Base-by-base conservation (phyloP, 2,888 invertebrate species). In the Eupithecia pulchellata region DNA sequence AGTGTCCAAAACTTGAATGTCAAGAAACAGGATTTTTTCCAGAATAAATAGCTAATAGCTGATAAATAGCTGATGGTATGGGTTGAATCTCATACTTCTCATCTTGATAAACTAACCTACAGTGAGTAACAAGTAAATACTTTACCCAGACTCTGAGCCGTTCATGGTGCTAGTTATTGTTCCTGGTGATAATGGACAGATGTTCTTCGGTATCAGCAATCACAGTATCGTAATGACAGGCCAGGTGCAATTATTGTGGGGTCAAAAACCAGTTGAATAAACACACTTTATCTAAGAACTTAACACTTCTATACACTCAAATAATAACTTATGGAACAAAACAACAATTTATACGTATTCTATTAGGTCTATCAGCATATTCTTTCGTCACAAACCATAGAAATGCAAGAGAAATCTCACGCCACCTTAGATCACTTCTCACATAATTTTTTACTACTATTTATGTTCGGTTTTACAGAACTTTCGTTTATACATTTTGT, bases 71-170 rank as follows among this genome's bases (percentile, higher is more conserved):
- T 3, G 8, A 36, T 11, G 3, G 6, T 47, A 47, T 1, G 8
- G 42, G 3, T 4, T 52, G 2, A 20, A 47, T 11, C 20, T 47
- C 2, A 13, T 52, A 20, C 17, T 57, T 27, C 17, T 29, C 17
- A 57, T 17, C 17, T 2, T 29, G 25, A 52, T 11, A 52, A 57
- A 6, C 17, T 29, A 57, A 60, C 58, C 58, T 60, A 60, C n/a
- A 2, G 4, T 29, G 29, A 60, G n/a, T n/a, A n/a, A 29, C 11
- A n/a, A n/a, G n/a, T 30, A n/a, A 80, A 73, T 74, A 78, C 78
- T 68, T 96, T 96, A 97, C 97, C 97, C 97, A 94, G 97, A 96
- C 94, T 97, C 97, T 82, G 97, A 96, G 91, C 96, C 96, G 95
- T 97, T 97, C 97, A 97, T 97, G 87, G 87, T 95, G 91, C 80